phyloP scores from a whole-genome alignment of 2,113 vertebrate species.

The Abramis brama region DNA sequence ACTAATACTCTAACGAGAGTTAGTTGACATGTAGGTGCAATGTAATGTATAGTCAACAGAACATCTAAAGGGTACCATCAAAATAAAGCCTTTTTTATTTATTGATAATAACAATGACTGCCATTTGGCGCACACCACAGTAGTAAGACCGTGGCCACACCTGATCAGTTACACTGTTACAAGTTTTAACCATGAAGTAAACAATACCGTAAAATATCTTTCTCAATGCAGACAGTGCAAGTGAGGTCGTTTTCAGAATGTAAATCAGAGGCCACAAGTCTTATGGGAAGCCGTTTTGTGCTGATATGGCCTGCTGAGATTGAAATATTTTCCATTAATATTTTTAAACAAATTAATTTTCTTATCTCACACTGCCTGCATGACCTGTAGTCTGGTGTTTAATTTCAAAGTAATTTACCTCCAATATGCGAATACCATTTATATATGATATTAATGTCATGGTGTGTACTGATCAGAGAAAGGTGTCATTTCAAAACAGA shows the following conservation, averaged over 20 bases:
- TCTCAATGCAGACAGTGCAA: background rate
- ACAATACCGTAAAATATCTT: background rate
- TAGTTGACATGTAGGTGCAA: too few species aligned
- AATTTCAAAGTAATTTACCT: constrained; percentile 79
- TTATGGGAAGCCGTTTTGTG: background rate
- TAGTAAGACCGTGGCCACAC: background rate
- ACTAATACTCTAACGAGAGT: too few species aligned
- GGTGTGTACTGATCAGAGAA: constrained; percentile 67
- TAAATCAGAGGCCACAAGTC: constrained; percentile 22
- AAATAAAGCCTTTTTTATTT: background rate
- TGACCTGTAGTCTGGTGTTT: constrained; percentile 75
- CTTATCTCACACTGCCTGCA: constrained; percentile 72
- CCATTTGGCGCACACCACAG: background rate
- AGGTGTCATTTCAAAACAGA: constrained; percentile 67
- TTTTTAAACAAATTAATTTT: constrained; percentile 77
- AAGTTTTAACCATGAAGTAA: background rate
- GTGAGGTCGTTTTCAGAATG: constrained; percentile 2
- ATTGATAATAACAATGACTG: background rate
- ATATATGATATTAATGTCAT: constrained; percentile 71
- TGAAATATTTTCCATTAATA: constrained; percentile 76
- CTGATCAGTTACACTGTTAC: background rate
- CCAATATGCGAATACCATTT: constrained; percentile 68
- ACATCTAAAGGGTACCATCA: too few species aligned
- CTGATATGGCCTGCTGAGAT: constrained; percentile 48
- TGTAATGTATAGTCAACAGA: too few species aligned